A percentile compares a stretch with the other conserved stretches of the same genome.
These are phyloP conservation scores for Chlorops oryzae DNA, from an alignment of 1,140 invertebrate species.

Conservation along the genomic window DNA sequence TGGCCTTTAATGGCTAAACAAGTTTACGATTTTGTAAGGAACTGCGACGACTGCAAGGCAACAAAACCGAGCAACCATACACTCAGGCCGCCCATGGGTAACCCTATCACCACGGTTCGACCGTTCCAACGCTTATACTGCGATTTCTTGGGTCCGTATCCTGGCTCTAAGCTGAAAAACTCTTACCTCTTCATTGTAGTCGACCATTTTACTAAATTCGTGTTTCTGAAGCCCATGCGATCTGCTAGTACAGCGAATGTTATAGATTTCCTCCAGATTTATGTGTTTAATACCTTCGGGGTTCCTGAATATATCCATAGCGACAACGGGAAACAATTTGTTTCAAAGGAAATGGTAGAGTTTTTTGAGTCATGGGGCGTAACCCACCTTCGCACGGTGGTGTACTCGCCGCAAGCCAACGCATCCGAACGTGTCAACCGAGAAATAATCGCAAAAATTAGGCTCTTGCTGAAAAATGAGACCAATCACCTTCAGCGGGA, in stretches of 20 bases:
- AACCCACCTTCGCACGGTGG: constrained; percentile 3
- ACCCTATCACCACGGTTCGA: not conserved
- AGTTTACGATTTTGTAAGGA: not conserved
- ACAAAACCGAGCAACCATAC: not conserved
- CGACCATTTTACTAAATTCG: constrained; percentile 11
- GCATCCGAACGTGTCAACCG: not conserved
- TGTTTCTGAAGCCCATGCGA: constrained; percentile 1
- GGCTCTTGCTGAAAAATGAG: not conserved
- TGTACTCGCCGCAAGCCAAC: constrained; percentile 5
- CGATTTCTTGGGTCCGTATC: constrained; percentile 10
- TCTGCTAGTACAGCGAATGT: not conserved
- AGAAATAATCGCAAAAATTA: not conserved
- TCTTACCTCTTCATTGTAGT: constrained; percentile 2
- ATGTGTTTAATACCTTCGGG: constrained; percentile 5
- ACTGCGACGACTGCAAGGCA: not conserved
- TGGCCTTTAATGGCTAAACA: constrained; percentile 7
- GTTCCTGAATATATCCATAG: constrained; percentile 1
- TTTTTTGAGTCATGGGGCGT: constrained; percentile 1
- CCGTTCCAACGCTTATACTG: constrained; percentile 6
- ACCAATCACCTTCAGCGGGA: constrained; percentile 13
- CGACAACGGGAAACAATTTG: constrained; percentile 14
- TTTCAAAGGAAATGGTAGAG: not conserved
- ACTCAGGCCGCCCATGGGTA: constrained; percentile 6
- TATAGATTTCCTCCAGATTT: not conserved
- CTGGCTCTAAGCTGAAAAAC: constrained; percentile 4